Evolutionary conservation across 2,113 vertebrate genomes (phyloP), one percentile per base, ranked within the genome.

Genomic region (Dasypus novemcinctus): DNA sequence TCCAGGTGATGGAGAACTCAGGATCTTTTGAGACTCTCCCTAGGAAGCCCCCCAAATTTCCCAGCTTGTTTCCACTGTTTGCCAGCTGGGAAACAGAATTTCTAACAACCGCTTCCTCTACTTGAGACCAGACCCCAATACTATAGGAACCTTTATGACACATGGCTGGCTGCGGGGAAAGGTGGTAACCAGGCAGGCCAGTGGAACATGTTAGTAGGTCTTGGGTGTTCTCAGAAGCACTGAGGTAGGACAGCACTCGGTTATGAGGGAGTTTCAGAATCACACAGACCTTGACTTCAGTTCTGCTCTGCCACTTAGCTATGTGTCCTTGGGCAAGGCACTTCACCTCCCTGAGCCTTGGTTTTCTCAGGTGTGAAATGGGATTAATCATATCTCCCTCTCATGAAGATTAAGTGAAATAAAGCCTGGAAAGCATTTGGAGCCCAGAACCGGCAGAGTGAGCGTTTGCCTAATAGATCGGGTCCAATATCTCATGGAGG

Each of bases 251-350:
- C 78, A n/a, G 21, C 10, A 69, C 21, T 20, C 20, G 31, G 78
- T 2, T 75, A 59, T 36, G 15, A 43, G 12, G 36, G 69, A 75
- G 63, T 94, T 92, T 96, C 79, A 89, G 84, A 95, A 85, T 76
- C 91, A 78, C 63, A 33, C 17, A 89, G 74, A 46, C 41, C 25
- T 85, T 0, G 0, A 14, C 41, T 15, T 72, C 43, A 92, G 43
- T 92, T 81, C 74, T 43, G 18, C 17, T 85, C 68, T 71, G 61
- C 36, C 36, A 38, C 74, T 91, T 68, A 81, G 23, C 36, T 36
- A 33, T 12, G n/a, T 85, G 87, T 72, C 52, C 54, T 76, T n/a
- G 54, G 74, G 57, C 46, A 74, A 93, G 79, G 63, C 54, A 59
- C 46, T 63, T 91, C n/a, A 75, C n/a, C 38, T 79, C 33, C 43